phyloP scores from a whole-genome alignment of 2,113 vertebrate genomes.

The Synodontis membranacea region DNA sequence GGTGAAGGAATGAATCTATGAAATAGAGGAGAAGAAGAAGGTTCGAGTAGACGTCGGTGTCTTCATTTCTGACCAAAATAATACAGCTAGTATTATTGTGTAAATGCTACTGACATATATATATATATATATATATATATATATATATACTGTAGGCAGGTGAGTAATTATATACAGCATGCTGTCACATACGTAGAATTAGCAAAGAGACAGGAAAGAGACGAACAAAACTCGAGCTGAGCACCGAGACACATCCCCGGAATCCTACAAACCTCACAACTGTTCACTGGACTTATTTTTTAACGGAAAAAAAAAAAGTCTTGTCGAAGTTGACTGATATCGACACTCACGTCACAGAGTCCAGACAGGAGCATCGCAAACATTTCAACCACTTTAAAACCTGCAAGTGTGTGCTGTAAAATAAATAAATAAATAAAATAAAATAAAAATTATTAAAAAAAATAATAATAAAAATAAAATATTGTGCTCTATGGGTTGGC shows the following conservation, averaged over 20 bases:
- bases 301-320: neutral
- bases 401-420: slow-evolving; percentile 5
- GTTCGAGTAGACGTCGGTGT: neutral
- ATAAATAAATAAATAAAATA: too few species aligned
- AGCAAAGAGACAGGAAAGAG: slow-evolving; percentile 43
- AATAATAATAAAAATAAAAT: too few species aligned
- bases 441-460: too few species aligned
- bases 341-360: neutral
- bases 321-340: neutral
- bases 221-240: slow-evolving; percentile 18
- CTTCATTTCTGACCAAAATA: slow-evolving; percentile 17
- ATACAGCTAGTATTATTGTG: slow-evolving; percentile 38
- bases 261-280: neutral
- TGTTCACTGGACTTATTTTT: neutral
- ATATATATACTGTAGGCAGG: slow-evolving; percentile 45
- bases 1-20: neutral
- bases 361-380: neutral
- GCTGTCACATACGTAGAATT: slow-evolving; percentile 39
- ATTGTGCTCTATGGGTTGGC: slow-evolving; percentile 75
- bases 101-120: slow-evolving; percentile 47
- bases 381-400: neutral
- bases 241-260: slow-evolving; percentile 22
- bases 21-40: neutral
- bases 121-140: too few species aligned
- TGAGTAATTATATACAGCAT: slow-evolving; percentile 53